phyloP scores from a whole-genome alignment of 2,113 vertebrate genomes.

The Tychaedon coryphoeus region DNA sequence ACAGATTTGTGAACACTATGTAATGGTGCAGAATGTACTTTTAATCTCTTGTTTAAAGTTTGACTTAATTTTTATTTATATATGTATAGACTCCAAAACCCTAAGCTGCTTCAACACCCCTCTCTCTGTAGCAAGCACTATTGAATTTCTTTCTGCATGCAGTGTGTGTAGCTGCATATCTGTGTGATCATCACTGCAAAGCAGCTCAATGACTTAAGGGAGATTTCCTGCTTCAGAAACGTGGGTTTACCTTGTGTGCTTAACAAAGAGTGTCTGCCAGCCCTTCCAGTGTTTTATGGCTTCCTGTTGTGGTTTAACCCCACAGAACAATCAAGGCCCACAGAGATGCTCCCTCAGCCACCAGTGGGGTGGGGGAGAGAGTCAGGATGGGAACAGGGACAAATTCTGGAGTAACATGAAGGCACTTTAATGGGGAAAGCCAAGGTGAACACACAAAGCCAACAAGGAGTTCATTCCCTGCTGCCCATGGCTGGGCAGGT shows the following conservation, averaged over 20 bases:
- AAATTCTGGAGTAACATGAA: too few species aligned
- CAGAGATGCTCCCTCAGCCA: neutral
- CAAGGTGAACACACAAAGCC: neutral
- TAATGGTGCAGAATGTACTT: neutral
- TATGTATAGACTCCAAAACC: neutral
- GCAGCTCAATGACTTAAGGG: neutral
- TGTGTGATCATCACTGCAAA: neutral
- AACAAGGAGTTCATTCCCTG: neutral
- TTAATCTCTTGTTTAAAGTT: neutral
- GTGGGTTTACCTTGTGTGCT: neutral
- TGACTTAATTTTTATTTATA: neutral
- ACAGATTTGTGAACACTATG: neutral
- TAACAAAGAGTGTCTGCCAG: neutral
- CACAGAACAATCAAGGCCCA: rapidly evolving
- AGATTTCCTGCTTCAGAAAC: neutral
- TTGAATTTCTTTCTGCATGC: neutral
- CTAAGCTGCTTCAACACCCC: neutral
- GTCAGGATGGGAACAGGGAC: neutral
- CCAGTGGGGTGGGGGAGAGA: neutral
- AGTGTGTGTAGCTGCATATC: neutral
- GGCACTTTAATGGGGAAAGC: neutral
- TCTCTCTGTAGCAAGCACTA: neutral
- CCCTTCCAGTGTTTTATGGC: neutral
- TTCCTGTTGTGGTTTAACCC: neutral
- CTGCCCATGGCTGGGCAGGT: neutral